A percentile compares a stretch with the other conserved stretches of the same genome.
Evolutionary conservation across 2,797 vertebrate species (phyloP).

Genomic region (Arvicola amphibius): DNA sequence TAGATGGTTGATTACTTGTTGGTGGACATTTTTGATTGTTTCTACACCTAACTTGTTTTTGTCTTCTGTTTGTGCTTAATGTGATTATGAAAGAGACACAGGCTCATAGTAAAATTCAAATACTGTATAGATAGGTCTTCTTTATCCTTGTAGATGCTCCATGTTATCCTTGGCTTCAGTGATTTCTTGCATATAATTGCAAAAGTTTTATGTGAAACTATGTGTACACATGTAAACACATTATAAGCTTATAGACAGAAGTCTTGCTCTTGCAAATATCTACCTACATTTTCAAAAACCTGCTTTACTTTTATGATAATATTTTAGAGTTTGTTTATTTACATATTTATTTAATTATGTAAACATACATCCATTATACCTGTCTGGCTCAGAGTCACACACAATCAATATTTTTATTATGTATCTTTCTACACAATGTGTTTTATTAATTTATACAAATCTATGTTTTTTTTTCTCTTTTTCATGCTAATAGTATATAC

Average conservation of each 20-base stretch:
- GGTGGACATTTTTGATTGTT: neutral
- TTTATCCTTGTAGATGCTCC: neutral
- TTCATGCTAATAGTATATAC: neutral
- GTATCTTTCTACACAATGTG: neutral
- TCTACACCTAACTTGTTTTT: neutral
- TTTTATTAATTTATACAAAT: neutral
- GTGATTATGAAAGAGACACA: neutral
- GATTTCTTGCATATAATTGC: neutral
- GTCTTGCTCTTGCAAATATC: neutral
- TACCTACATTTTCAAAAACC: neutral
- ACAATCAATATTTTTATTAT: neutral
- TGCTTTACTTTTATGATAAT: slow-evolving; percentile 21
- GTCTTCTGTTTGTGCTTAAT: slow-evolving; percentile 35
- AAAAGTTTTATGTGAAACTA: neutral
- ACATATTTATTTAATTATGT: slow-evolving; percentile 30
- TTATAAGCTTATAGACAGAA: neutral
- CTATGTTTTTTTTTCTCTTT: neutral
- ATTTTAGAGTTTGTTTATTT: slow-evolving; percentile 41
- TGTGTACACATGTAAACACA: neutral
- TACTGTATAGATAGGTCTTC: neutral
- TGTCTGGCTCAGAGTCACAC: neutral
- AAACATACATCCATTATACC: neutral
- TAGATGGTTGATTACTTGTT: neutral
- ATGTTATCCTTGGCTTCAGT: neutral
- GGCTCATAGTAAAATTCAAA: neutral